Base-by-base conservation (phyloP, 1,140 invertebrate species). In the Hesperophylax magnus region DNA sequence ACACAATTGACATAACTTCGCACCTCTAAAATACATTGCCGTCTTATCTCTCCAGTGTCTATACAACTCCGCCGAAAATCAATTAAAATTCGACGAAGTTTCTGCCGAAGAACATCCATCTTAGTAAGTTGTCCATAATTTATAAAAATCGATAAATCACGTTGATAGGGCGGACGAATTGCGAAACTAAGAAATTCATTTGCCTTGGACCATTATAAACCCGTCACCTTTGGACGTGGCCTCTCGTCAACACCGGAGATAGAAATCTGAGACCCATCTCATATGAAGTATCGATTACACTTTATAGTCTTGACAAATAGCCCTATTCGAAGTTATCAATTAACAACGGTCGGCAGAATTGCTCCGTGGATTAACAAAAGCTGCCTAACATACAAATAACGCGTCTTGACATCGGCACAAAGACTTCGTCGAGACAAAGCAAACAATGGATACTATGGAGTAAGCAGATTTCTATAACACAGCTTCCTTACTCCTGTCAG, bases 331-430 rank as follows among this genome's bases (percentile, higher is more conserved):
- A 17, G 69, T 54, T 54, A 72, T 72, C 69, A 72, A 72, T 72
- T 72, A 72, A 72, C 52, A 52, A 72, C 69, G 53, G 69, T 72
- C 39, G 18, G 20, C 11, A 72, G 69, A 54, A 72, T 72, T 14
- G 69, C 15, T 67, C 11, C n/a, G 65, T 5, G n/a, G 20, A 22
- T 22, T 27, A 71, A 72, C 69, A 72, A 72, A 72, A 22, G 69
- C 69, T 22, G n/a, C 69, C 47, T 54, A 18, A 20, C 69, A 52
- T 72, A 72, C 69, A 72, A 72, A 72, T 72, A 72, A 72, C 27
- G 69, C 69, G 69, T 72, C 47, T 72, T 72, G 69, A 72, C 69
- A 72, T 27, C 47, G 27, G 18, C 47, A 72, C 69, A 72, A 72
- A 72, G 69, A 17, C 18, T 27, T 31, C 17, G 7, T 17, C 27